A percentile compares a stretch with the other conserved stretches of the same genome.
These are phyloP conservation scores for Stictonetta naevosa DNA, from an alignment of 2,113 vertebrate species.

Conservation along the genomic window DNA sequence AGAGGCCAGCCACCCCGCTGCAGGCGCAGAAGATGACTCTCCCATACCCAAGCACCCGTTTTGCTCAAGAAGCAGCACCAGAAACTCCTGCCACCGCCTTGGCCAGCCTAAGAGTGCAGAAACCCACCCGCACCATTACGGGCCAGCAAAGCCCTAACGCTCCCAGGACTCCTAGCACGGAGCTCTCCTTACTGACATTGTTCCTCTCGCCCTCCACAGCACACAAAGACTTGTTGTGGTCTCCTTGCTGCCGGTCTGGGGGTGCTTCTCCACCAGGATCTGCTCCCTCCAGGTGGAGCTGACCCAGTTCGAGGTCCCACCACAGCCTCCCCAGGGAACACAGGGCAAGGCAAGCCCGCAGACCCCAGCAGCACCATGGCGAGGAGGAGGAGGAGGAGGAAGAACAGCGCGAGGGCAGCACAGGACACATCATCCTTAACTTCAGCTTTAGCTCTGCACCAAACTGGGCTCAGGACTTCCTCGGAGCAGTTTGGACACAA, in stretches of 20 bases:
- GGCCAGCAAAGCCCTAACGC: no score
- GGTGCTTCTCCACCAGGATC: neutral
- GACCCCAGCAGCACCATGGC: neutral
- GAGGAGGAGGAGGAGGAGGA: neutral
- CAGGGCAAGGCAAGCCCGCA: rapidly evolving
- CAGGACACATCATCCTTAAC: neutral
- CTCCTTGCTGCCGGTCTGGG: neutral
- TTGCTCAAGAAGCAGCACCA: neutral
- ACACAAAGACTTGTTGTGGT: neutral
- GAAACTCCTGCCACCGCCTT: neutral
- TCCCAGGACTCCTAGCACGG: neutral
- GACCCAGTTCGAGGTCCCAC: neutral
- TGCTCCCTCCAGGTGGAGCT: neutral
- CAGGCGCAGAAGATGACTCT: no score
- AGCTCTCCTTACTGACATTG: neutral
- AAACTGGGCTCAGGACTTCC: neutral
- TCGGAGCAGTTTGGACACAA: rapidly evolving
- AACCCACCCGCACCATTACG: neutral
- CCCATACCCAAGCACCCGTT: neutral
- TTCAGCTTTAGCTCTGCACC: neutral
- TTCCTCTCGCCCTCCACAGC: no score
- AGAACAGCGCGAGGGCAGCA: neutral
- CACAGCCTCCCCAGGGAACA: neutral
- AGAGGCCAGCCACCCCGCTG: neutral
- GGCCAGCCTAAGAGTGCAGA: neutral